Base-by-base conservation (phyloP, 2,888 invertebrate species). In the Melanargia galathea region DNA sequence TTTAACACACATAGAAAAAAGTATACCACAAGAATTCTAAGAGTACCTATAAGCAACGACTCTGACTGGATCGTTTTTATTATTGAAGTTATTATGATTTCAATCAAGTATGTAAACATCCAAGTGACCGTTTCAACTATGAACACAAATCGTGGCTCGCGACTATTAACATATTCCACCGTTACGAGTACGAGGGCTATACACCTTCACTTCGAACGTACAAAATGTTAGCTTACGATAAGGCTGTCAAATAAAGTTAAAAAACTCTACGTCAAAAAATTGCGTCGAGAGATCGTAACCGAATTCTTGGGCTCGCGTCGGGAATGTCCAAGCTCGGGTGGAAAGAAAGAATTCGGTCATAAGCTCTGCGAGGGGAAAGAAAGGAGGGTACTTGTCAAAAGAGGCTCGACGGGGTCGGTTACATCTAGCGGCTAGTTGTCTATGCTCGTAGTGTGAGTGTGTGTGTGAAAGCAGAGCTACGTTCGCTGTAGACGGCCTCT, bases 401-500 rank as follows among this genome's bases (percentile, higher is more conserved):
- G 69, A 65, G 69, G 67, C 66, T 68, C 61, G 67, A 64, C 63
- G n/a, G 60, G 62, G 78, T 78, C 73, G 78, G 75, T 79, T 82
- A 78, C 76, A 80, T 78, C 77, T 81, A 84, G 76, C 76, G 11
- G 45, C 18, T 82, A 79, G 77, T 79, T 78, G 81, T 80, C 82
- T 86, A 86, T 81, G 84, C 82, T 87, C 82, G 80, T 80, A 80
- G 84, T 86, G 86, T 85, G 75, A 80, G 91, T 91, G 91, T 91
- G 91, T 91, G 91, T 91, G 91, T 91, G 91, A 90, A 91, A 90
- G 90, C 90, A 91, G 91, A 91, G 91, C 86, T 90, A 83, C 81
- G 88, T 90, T 88, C 86, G 90, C 89, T 87, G 90, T 84, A 74
- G 75, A 35, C 57, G 66, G 64, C 43, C 52, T 81, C 87, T 95